Evolutionary conservation across 1,140 invertebrate genomes (phyloP).

Genomic region (Melanaphis sacchari): DNA sequence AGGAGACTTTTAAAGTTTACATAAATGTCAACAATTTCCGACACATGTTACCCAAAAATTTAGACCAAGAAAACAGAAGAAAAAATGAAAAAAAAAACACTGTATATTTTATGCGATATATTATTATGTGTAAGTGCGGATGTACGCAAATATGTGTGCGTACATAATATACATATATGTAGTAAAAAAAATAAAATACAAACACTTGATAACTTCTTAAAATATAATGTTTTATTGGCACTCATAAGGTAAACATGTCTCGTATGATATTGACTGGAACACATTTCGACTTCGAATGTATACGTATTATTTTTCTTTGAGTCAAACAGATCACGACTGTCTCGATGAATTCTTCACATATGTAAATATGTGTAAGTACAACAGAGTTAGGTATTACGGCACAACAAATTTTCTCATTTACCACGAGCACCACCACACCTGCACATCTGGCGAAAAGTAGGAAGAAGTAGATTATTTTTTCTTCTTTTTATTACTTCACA

Average conservation of each 20-base stretch:
- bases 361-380: background rate
- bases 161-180: background rate
- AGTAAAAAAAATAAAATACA: background rate
- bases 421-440: background rate
- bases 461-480: background rate
- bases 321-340: background rate
- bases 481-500: background rate
- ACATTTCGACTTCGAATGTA: background rate
- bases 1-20: slow-evolving; percentile 7
- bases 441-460: background rate
- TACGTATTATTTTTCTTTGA: background rate
- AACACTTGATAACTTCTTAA: background rate
- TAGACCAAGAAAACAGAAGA: background rate
- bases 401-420: background rate
- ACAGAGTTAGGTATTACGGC: background rate
- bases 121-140: background rate
- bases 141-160: background rate
- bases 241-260: background rate
- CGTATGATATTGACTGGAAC: background rate
- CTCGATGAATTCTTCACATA: background rate
- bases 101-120: background rate
- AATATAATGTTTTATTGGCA: slow-evolving; percentile 25
- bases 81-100: background rate
- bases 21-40: slow-evolving; percentile 45
- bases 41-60: slow-evolving; percentile 23